A percentile compares a stretch with the other conserved stretches of the same genome.
phyloP scores from a whole-genome alignment of 2,113 vertebrate genomes.

The Bombycilla garrulus region DNA sequence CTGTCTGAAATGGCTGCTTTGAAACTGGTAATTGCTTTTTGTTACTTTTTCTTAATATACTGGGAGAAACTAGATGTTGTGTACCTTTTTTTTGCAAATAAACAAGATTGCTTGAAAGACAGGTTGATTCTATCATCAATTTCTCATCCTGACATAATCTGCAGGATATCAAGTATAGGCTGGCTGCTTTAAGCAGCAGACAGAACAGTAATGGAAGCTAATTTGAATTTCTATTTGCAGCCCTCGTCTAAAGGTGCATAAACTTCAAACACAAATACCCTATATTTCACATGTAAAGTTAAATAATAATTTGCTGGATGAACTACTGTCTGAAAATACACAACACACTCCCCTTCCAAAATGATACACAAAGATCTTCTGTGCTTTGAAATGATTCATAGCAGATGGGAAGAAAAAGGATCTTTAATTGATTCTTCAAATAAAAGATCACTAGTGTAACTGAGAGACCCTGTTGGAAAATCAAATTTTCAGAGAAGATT shows the following conservation, averaged over 20 bases:
- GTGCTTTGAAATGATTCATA: slow-evolving; percentile 13
- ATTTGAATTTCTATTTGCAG: neutral
- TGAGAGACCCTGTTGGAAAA: neutral
- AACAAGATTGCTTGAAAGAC: neutral
- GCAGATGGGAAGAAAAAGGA: neutral
- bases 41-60: neutral
- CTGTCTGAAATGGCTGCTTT: neutral
- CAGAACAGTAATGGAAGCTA: neutral
- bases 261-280: neutral
- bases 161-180: neutral
- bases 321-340: neutral
- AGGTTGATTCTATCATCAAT: neutral
- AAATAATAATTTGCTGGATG: slow-evolving; percentile 1
- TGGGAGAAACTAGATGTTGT: neutral
- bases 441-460: neutral
- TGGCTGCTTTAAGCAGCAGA: neutral
- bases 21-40: neutral
- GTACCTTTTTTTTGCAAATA: neutral
- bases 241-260: neutral
- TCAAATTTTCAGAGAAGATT: neutral
- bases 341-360: neutral
- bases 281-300: neutral
- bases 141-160: neutral
- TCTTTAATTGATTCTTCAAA: slow-evolving; percentile 30
- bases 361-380: neutral